Conservation (phyloP, 2,113 vertebrate species). For the Lophura nycthemera region DNA sequence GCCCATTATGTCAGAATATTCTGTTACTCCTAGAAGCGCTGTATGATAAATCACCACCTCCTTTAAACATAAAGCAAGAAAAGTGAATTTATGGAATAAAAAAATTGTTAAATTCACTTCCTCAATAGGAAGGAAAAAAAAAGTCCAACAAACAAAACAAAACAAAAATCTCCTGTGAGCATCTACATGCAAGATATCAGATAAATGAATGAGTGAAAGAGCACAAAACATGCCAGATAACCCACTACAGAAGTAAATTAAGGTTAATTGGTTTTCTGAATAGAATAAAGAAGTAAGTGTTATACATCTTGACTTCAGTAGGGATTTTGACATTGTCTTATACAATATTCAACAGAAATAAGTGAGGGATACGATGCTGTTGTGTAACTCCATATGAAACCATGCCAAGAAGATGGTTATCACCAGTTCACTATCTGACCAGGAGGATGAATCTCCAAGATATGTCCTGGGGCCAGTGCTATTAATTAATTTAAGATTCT, state of each 20-base stretch:
- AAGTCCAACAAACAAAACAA: neutral
- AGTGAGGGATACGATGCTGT: neutral
- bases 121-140: neutral
- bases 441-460: neutral
- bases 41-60: neutral
- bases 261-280: constrained; percentile 8
- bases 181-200: neutral
- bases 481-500: neutral
- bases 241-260: neutral
- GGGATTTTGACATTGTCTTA: neutral
- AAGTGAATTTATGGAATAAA: neutral
- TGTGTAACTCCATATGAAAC: neutral
- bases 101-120: neutral
- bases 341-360: neutral
- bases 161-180: neutral
- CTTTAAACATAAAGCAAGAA: neutral
- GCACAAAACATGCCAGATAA: neutral
- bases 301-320: neutral
- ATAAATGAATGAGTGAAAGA: neutral
- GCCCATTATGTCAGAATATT: neutral
- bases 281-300: neutral
- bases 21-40: neutral
- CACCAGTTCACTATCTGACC: neutral
- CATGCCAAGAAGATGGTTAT: neutral
- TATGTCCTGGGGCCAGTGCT: neutral